These are phyloP conservation scores for Umimayanthus chanpuru DNA, from an alignment of 92 coral and sea anemone genomes.

Conservation along the genomic window DNA sequence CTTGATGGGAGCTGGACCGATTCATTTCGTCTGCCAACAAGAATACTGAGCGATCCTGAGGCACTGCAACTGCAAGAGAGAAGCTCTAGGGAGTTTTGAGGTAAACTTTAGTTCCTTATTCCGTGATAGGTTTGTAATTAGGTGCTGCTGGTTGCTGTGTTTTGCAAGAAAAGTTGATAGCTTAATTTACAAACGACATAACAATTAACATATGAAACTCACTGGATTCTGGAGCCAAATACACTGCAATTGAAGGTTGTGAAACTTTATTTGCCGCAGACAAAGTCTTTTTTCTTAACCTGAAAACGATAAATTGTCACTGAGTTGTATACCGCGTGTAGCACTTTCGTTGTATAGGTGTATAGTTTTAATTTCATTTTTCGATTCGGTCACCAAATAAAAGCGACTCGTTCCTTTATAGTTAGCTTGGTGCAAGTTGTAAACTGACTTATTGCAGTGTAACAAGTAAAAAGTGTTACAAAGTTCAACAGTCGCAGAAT, in stretches of 20 bases:
- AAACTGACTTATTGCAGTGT: no score
- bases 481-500: no score
- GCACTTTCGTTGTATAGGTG: neutral
- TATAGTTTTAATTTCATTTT: neutral
- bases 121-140: neutral
- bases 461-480: no score
- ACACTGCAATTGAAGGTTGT: no score
- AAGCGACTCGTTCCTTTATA: no score
- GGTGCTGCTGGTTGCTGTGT: neutral
- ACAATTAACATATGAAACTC: no score
- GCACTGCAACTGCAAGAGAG: neutral
- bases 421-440: no score
- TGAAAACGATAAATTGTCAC: neutral
- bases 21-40: neutral
- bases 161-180: neutral
- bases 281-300: no score
- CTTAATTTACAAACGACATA: neutral
- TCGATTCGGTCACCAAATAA: neutral
- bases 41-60: neutral
- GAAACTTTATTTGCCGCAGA: no score
- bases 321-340: no score
- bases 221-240: no score
- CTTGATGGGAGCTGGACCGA: neutral
- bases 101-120: neutral
- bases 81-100: neutral